A percentile compares a stretch with the other conserved stretches of the same genome.
phyloP scores from a whole-genome alignment of 2,113 vertebrate genomes.

The Dromiciops gliroides region DNA sequence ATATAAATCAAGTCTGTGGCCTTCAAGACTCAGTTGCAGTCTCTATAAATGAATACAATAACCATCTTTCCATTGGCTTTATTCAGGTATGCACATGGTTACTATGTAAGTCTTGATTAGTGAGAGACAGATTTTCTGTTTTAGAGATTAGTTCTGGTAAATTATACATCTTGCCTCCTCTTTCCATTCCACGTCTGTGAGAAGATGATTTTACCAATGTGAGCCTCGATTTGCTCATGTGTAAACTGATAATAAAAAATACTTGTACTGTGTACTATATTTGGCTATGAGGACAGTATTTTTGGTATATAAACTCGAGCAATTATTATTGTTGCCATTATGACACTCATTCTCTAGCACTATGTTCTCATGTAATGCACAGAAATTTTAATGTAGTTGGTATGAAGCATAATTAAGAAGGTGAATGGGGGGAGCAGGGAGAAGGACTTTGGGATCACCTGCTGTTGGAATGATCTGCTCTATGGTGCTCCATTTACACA shows the following conservation, averaged over 20 bases:
- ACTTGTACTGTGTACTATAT: background rate
- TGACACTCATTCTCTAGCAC: background rate
- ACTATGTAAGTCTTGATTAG: background rate
- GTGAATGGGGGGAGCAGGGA: background rate
- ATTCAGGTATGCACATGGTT: background rate
- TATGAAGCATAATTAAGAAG: background rate
- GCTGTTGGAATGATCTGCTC: background rate
- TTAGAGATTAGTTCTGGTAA: background rate
- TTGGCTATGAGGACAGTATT: background rate
- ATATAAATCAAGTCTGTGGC: background rate
- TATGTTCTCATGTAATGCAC: background rate
- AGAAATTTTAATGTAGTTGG: background rate
- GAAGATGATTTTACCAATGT: background rate
- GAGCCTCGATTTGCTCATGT: background rate
- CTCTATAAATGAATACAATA: background rate
- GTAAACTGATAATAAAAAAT: background rate
- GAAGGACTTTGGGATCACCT: conserved; percentile 7
- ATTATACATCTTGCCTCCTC: background rate
- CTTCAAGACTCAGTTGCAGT: background rate
- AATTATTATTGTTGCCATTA: background rate
- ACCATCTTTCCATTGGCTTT: background rate
- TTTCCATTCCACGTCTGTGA: background rate
- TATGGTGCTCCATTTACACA: background rate
- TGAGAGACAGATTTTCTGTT: background rate
- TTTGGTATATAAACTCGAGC: background rate